Evolutionary conservation across 1,140 invertebrate species (phyloP).

Genomic region (Ceratina australensis): DNA sequence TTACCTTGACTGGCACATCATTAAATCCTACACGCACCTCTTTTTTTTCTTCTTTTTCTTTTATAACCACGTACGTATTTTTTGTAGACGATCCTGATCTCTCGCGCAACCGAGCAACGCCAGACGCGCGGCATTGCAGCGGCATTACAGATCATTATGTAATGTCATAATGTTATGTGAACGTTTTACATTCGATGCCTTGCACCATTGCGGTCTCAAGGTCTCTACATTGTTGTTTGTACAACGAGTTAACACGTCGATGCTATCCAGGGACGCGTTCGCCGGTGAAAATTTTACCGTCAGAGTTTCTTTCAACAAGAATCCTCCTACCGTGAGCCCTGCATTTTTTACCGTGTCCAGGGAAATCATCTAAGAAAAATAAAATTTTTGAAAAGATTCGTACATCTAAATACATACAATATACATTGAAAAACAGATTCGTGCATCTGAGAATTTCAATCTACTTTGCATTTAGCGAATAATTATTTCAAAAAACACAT

Average conservation of each 20-base stretch:
- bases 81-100: conserved; percentile 53
- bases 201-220: conserved; percentile 73
- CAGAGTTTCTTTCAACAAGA: neutral
- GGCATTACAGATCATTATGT: conserved; percentile 71
- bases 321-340: neutral
- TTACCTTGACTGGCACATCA: conserved; percentile 44
- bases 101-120: conserved; percentile 42
- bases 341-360: neutral
- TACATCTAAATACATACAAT: too few species aligned
- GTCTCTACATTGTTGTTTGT: conserved; percentile 77
- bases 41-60: neutral
- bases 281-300: conserved; percentile 44
- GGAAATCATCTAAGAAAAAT: too few species aligned
- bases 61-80: too few species aligned
- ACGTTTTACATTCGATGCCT: conserved; percentile 74
- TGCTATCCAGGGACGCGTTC: conserved; percentile 65
- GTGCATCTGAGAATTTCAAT: too few species aligned
- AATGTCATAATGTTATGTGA: conserved; percentile 70
- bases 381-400: too few species aligned
- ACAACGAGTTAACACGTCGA: conserved; percentile 69
- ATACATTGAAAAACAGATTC: too few species aligned
- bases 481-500: too few species aligned
- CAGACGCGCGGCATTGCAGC: conserved; percentile 55
- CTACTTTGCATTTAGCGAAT: too few species aligned
- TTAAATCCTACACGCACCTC: conserved; percentile 24